Conservation (phyloP, 2,888 invertebrate genomes). For the Andrena trimmerana region DNA sequence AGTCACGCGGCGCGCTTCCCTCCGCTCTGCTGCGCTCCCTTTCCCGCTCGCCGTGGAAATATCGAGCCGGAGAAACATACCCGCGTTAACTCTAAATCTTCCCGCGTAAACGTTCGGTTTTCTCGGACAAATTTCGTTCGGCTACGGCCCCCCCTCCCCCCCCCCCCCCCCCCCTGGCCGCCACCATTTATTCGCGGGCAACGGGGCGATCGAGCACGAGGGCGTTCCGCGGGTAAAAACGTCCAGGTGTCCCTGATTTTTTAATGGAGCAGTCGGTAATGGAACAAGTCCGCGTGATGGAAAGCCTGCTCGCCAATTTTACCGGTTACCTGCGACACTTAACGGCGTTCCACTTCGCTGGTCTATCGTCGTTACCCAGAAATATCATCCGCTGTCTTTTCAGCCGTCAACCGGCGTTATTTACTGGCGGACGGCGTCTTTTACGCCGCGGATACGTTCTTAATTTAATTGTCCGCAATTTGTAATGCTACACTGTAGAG, state of each 20-base stretch:
- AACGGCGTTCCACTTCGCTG: constrained; percentile 7
- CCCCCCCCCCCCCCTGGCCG: too few relatives aligned
- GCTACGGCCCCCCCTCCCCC: too few relatives aligned
- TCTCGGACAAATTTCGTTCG: constrained; percentile 27
- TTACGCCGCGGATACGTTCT: background rate
- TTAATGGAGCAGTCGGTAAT: background rate
- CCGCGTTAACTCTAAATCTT: constrained; percentile 39
- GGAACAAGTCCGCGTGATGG: background rate
- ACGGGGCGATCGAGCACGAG: background rate
- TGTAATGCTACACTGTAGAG: background rate
- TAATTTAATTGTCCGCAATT: background rate
- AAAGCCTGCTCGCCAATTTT: background rate
- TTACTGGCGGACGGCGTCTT: background rate
- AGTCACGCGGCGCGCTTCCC: constrained; percentile 53
- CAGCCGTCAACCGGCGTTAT: background rate
- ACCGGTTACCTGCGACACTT: background rate
- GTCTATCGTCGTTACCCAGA: background rate
- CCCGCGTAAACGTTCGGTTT: constrained; percentile 29
- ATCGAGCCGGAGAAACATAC: constrained; percentile 46
- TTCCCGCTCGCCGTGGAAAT: constrained; percentile 29
- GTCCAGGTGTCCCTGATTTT: background rate
- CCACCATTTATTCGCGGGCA: constrained; percentile 15
- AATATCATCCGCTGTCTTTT: background rate
- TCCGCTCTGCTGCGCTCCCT: constrained; percentile 16
- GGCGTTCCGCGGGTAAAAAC: background rate